Evolutionary conservation across 2,113 vertebrate genomes (phyloP), one percentile per base, ranked within the genome.

Genomic region (Numida meleagris): DNA sequence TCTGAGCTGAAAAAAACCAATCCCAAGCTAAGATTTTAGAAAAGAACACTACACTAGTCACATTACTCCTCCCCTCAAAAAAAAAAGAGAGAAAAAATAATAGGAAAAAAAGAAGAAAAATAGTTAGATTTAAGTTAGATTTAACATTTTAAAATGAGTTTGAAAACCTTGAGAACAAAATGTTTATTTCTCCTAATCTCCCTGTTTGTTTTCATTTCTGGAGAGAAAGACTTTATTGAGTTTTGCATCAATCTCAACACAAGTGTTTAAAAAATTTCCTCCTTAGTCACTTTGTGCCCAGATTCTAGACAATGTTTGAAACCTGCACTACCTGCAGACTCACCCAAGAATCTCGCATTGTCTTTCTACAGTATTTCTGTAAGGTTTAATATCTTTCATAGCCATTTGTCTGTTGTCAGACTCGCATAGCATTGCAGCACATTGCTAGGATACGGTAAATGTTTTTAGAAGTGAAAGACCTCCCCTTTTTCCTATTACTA

Each of bases 391-490:
- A 79, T 83, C 55, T 88, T 82, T 89, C 23, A 79, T 79, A 86
- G 19, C 7, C 31, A 40, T 90, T 96, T 79, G 33, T 72, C 82
- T 94, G 73, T 77, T 93, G 81, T 91, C 78, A 91, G 46, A 23
- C 71, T 90, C 88, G 88, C 95, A 89, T 82, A 97, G 86, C 89
- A 81, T 82, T 1, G 0, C 80, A 63, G 51, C 48, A 61, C 43
- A 93, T 96, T 96, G 96, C 95, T 96, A 96, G 95, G 94, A 92
- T 89, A 97, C 93, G 48, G 86, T 92, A 93, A 96, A 96, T 96
- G 90, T 96, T 97, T 96, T 95, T 92, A 82, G 80, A 90, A 83
- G 83, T 57, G 46, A 93, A 93, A 81, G 82, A 76, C 93, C 71
- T 90, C 91, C 91, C 57, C 36, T 97, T 97, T 95, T 95, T 95